Percentiles rank a stretch among this genome's conserved stretches.
phyloP scores from a whole-genome alignment of 2,888 invertebrate genomes.

The Eucera pruinosa region DNA sequence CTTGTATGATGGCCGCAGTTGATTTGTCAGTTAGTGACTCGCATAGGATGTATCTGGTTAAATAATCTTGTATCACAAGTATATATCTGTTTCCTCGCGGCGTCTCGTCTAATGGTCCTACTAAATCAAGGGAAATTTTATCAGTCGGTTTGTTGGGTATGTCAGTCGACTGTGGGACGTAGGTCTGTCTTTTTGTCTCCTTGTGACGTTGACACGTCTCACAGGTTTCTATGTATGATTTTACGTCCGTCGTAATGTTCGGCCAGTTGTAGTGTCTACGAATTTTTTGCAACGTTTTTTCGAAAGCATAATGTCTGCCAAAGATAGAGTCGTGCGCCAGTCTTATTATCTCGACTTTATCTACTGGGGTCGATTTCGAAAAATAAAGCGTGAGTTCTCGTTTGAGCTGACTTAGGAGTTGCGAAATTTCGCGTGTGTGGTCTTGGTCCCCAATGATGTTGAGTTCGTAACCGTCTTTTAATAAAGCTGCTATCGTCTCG shows the following conservation, averaged over 20 bases:
- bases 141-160: not conserved
- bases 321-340: not conserved
- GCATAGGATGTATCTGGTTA: constrained; percentile 3
- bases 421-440: not conserved
- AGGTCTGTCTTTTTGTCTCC: too few species aligned
- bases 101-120: not conserved
- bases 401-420: not conserved
- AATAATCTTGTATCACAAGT: too few species aligned
- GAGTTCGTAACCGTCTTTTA: not conserved
- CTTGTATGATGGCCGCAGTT: constrained; percentile 5
- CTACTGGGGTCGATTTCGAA: not conserved
- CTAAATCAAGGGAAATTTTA: not conserved
- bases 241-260: not conserved
- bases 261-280: too few species aligned
- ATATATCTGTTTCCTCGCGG: too few species aligned
- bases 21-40: constrained; percentile 1
- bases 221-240: not conserved
- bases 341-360: not conserved
- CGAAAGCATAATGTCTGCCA: too few species aligned
- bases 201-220: not conserved
- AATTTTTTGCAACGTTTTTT: too few species aligned
- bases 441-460: constrained; percentile 4
- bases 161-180: not conserved
- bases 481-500: not conserved
- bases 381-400: not conserved